Evolutionary conservation across 1,140 invertebrate species (phyloP).

Genomic region (Temnothorax curvispinosus): DNA sequence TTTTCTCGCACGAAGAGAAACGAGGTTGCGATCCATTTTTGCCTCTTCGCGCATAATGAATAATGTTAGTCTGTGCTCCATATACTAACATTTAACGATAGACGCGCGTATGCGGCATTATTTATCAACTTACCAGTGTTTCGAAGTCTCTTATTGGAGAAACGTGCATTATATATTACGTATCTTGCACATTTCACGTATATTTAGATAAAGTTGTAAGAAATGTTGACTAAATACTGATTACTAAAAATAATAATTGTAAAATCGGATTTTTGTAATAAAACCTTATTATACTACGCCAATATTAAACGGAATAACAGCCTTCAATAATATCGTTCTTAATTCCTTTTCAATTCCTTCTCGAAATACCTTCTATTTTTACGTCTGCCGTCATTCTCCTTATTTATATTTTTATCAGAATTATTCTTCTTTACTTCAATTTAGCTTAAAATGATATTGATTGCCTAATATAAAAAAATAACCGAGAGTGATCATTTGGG

Average conservation of each 20-base stretch:
- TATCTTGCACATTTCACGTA: not conserved
- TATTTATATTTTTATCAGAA: not conserved
- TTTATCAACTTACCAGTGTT: not conserved
- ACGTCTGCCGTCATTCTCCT: not conserved
- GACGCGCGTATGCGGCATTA: not conserved
- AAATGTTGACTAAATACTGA: not conserved
- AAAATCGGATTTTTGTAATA: not conserved
- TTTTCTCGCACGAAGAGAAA: slow-evolving; percentile 26
- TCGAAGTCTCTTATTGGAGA: not conserved
- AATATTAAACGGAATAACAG: not conserved
- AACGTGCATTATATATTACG: not conserved
- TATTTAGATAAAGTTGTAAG: not conserved
- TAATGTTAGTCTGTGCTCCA: not conserved
- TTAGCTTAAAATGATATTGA: not conserved
- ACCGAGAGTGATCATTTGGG: not conserved
- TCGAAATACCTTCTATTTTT: not conserved
- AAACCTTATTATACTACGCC: not conserved
- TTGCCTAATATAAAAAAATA: slow-evolving; percentile 6
- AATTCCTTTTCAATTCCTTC: not conserved
- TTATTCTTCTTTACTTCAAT: not conserved
- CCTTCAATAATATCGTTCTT: not conserved
- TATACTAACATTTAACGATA: slow-evolving; percentile 10
- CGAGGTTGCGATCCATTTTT: slow-evolving; percentile 36
- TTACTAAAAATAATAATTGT: not conserved
- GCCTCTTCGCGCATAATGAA: slow-evolving; percentile 53